A percentile compares a stretch with the other conserved stretches of the same genome.
Conservation (phyloP, 2,113 vertebrate species). For the Chaetorhynchus papuensis region DNA sequence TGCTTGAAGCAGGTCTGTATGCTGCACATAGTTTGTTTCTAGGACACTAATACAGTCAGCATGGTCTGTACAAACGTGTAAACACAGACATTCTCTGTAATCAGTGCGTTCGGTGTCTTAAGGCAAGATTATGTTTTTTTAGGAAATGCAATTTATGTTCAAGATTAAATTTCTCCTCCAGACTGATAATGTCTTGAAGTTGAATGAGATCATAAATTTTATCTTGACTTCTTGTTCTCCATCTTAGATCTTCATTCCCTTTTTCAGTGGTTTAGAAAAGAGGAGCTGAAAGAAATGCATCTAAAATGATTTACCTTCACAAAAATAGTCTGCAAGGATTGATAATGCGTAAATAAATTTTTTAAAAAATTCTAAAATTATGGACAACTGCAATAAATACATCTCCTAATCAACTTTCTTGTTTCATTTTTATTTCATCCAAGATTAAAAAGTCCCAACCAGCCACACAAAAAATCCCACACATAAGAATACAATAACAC, state of each 20-base stretch:
- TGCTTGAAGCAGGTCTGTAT: conserved; percentile 67
- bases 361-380: neutral
- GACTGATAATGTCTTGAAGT: conserved; percentile 77
- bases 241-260: conserved; percentile 21
- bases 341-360: neutral
- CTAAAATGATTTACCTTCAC: neutral
- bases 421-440: neutral
- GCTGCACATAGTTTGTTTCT: conserved; percentile 70
- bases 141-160: conserved; percentile 84
- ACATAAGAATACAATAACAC: neutral
- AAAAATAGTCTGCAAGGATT: neutral
- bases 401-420: neutral
- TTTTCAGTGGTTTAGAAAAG: conserved; percentile 12
- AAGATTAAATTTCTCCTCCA: conserved; percentile 74
- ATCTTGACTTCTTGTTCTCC: conserved; percentile 55
- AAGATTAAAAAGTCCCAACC: neutral
- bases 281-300: neutral
- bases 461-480: neutral
- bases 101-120: conserved; percentile 79
- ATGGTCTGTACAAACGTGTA: conserved; percentile 79
- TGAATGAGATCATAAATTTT: conserved; percentile 74
- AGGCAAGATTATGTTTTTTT: conserved; percentile 84
- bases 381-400: neutral
- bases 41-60: conserved; percentile 80
- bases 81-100: conserved; percentile 85